Percentiles rank a stretch among this genome's conserved stretches.
Conservation (phyloP, 1,140 invertebrate species). For the Melitaea cinxia region DNA sequence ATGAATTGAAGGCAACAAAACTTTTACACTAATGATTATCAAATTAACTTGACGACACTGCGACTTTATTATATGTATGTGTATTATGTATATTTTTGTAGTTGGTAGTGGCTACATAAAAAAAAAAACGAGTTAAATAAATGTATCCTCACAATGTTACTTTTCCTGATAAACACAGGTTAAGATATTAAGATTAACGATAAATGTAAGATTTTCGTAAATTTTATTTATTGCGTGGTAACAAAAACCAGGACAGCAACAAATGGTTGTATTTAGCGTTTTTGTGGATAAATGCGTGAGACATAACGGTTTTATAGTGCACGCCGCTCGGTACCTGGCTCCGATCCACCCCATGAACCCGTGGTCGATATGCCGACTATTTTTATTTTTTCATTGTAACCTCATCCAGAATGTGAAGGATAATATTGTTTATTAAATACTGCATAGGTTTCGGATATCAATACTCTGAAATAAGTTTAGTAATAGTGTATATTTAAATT, state of each 20-base stretch:
- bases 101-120: too few species aligned
- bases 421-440: background rate
- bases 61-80: too few species aligned
- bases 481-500: too few species aligned
- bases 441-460: background rate
- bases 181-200: too few species aligned
- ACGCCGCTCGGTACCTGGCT: slow-evolving; percentile 68
- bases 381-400: slow-evolving; percentile 2
- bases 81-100: too few species aligned
- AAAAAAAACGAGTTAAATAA: too few species aligned
- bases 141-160: too few species aligned
- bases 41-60: too few species aligned
- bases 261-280: slow-evolving; percentile 4
- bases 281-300: slow-evolving; percentile 48
- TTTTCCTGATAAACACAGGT: too few species aligned
- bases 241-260: background rate
- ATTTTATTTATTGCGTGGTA: background rate
- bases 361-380: slow-evolving; percentile 58
- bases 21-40: too few species aligned
- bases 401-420: slow-evolving; percentile 2
- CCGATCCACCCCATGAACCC: slow-evolving; percentile 51
- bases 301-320: slow-evolving; percentile 46
- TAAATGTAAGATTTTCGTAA: too few species aligned
- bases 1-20: too few species aligned
- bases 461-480: background rate